phyloP scores from a whole-genome alignment of 2,797 vertebrate genomes.

The Argyrosomus regius region DNA sequence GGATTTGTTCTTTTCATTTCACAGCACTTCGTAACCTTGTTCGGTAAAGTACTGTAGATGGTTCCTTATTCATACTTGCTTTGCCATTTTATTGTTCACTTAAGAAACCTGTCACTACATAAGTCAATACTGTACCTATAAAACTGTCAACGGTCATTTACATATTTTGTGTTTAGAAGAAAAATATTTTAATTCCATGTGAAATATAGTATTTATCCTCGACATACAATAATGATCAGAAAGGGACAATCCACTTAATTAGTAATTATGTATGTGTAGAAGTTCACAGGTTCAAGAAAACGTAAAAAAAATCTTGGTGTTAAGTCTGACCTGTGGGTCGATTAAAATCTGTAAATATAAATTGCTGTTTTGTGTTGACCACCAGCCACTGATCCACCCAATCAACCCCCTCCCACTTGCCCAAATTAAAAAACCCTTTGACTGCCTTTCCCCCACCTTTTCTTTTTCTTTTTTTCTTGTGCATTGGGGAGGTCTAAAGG shows the following conservation, averaged over 20 bases:
- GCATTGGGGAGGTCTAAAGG: constrained; percentile 41
- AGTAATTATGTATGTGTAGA: neutral
- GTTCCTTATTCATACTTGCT: neutral
- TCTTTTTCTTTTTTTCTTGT: constrained; percentile 30
- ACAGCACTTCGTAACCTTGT: constrained; percentile 12
- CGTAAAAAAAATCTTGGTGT: constrained; percentile 22
- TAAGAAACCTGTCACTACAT: neutral
- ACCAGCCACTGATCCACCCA: neutral
- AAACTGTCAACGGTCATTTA: neutral
- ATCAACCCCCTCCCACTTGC: neutral
- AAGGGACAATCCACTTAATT: neutral
- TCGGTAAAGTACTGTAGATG: neutral
- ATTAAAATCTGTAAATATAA: constrained; percentile 35
- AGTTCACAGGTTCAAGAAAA: neutral
- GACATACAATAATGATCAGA: too few relatives aligned
- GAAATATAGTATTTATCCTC: neutral
- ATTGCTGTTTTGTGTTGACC: constrained; percentile 22
- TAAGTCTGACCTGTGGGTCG: constrained; percentile 23
- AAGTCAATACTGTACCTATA: neutral
- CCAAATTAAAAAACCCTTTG: neutral
- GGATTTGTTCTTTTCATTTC: constrained; percentile 17
- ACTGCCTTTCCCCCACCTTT: neutral
- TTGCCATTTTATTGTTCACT: neutral
- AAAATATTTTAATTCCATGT: neutral
- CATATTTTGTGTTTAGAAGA: neutral